Conservation (phyloP, 1,140 invertebrate species). For the Penaeus indicus region DNA sequence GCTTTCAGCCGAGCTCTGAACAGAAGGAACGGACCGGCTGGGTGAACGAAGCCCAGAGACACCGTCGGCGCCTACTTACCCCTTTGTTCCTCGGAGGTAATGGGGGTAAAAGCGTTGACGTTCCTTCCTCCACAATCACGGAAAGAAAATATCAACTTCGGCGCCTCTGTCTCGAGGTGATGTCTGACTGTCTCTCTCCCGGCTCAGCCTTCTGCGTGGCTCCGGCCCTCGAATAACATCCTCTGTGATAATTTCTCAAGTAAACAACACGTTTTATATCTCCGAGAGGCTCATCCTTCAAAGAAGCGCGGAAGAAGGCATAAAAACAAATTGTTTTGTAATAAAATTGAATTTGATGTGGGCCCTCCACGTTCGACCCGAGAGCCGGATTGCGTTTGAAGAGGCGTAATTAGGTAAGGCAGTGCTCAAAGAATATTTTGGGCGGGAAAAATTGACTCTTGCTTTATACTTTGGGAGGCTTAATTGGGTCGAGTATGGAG, state of each 20-base stretch:
- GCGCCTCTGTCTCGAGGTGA: conserved; percentile 1
- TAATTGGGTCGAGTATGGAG: conserved; percentile 52
- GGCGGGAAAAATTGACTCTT: conserved; percentile 60
- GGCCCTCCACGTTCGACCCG: neutral
- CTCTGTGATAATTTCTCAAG: neutral
- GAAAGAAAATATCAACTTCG: conserved; percentile 40
- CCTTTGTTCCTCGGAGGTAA: conserved; percentile 56
- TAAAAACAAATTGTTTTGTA: conserved; percentile 44
- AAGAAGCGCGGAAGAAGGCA: neutral
- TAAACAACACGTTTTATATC: conserved; percentile 6
- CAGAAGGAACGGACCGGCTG: neutral
- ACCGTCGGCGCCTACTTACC: conserved; percentile 27
- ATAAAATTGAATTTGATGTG: conserved; percentile 55
- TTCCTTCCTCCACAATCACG: conserved; percentile 57
- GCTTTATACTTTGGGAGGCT: conserved; percentile 44
- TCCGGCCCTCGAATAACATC: neutral
- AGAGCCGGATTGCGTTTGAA: conserved; percentile 48
- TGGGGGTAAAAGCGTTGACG: conserved; percentile 59
- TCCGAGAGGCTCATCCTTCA: neutral
- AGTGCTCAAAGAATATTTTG: conserved; percentile 60
- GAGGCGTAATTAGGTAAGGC: conserved; percentile 58
- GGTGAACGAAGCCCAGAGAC: conserved; percentile 32
- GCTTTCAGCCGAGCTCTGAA: neutral
- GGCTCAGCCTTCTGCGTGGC: neutral
- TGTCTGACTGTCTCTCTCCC: neutral